Evolutionary conservation across 2,797 vertebrate species (phyloP), one percentile per base, ranked within the genome.

Genomic region (Sebastes hubbsi): DNA sequence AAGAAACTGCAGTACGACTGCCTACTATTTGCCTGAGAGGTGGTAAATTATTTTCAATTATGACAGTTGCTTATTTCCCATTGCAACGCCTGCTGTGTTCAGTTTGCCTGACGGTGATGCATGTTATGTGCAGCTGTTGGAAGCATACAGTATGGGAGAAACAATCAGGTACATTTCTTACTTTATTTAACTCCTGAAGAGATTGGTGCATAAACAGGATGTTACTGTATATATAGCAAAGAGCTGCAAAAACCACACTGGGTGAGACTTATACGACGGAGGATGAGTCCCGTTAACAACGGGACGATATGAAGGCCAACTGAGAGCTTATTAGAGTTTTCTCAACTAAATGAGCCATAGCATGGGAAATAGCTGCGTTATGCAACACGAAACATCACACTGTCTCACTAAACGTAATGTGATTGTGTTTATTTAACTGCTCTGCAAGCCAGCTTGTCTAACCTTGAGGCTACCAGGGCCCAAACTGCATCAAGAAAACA

Each of bases 401-500:
- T 27, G 63, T 67, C 75, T 56, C 20, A 38, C 61, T 67, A 82
- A 85, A 82, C 71, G 67, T 64, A 84, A 89, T 82, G 72, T 74
- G 54, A 83, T 80, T 77, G 84, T 82, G 77, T 88, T 89, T 85
- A 62, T 86, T 87, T 79, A 83, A 81, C 72, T 81, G 64, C 72
- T 75, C 78, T 72, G 71, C 67, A 49, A 56, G 78, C 78, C 38
- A 13, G 71, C 70, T 58, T 63, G 56, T 84, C 38, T 80, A 83
- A 84, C 81, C 78, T 87, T 72, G 74, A 82, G 82, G 83, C 87
- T 59, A 58, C 64, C 62, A 9, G 65, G 60, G 69, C 42, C 34
- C 42, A 46, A 59, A 78, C 75, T 73, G 67, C 18, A 80, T n/a
- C 0, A 9, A 76, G 32, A 85, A 42, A 42, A 54, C 49, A 68